Evolutionary conservation across 2,113 vertebrate genomes (phyloP).

Genomic region (Pseudolaguvia tuberculata): DNA sequence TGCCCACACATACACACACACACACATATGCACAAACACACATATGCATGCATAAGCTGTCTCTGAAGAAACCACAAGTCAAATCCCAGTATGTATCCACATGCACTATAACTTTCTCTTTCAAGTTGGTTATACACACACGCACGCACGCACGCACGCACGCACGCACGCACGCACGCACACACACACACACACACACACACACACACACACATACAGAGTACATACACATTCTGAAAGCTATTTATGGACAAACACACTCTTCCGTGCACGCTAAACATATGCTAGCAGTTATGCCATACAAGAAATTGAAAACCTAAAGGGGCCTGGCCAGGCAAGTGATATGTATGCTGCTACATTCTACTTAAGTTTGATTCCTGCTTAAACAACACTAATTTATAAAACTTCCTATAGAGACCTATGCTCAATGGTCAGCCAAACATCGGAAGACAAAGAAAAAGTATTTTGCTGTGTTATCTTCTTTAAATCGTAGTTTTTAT

Average conservation of each 20-base stretch:
- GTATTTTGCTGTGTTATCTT: background rate
- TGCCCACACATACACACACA: conserved; percentile 12
- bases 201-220: conserved; percentile 15
- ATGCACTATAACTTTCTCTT: conserved; percentile 40
- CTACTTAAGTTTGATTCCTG: conserved; percentile 40
- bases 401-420: background rate
- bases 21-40: conserved; percentile 23
- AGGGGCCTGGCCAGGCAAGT: conserved; percentile 29
- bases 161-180: conserved; percentile 12
- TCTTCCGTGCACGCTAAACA: conserved; percentile 50
- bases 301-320: conserved; percentile 37
- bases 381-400: conserved; percentile 26
- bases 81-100: conserved; percentile 35
- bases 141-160: background rate
- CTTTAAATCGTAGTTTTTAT: background rate
- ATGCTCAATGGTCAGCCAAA: conserved; percentile 1
- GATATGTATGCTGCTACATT: conserved; percentile 40
- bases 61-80: conserved; percentile 44
- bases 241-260: conserved; percentile 38
- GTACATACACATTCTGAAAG: conserved; percentile 25
- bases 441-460: conserved; percentile 18
- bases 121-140: conserved; percentile 37
- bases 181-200: background rate
- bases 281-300: conserved; percentile 53
- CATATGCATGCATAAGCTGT: conserved; percentile 38